Conservation (phyloP, 2,797 vertebrate species). For the Dendrocincla fuliginosa region DNA sequence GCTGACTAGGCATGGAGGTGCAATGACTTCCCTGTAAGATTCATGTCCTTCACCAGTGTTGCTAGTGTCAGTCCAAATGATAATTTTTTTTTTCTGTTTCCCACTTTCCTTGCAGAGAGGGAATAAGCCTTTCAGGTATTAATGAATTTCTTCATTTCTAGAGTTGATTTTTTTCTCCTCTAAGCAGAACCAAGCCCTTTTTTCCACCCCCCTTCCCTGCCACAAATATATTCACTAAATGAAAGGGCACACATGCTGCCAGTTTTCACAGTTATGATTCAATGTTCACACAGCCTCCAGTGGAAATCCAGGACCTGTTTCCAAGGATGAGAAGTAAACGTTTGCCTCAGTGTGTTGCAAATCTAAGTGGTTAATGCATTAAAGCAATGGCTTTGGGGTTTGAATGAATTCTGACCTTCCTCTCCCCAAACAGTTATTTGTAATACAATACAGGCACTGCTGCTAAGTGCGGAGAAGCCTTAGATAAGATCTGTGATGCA, state of each 20-base stretch:
- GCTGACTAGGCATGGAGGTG: neutral
- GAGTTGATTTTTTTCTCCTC: neutral
- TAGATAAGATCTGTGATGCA: neutral
- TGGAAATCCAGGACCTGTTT: neutral
- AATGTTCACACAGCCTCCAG: neutral
- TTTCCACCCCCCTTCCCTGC: neutral
- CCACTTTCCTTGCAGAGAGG: neutral
- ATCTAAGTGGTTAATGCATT: slow-evolving; percentile 19
- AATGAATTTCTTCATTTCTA: neutral
- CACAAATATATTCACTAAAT: neutral
- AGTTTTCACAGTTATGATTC: slow-evolving; percentile 25
- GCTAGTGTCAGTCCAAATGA: neutral
- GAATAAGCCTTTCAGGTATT: neutral
- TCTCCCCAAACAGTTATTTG: neutral
- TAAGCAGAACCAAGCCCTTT: neutral
- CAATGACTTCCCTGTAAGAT: neutral
- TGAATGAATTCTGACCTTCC: neutral
- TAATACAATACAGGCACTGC: neutral
- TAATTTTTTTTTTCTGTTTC: neutral
- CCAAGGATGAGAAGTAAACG: neutral
- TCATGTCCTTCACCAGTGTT: neutral
- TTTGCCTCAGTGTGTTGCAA: neutral
- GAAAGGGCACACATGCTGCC: neutral
- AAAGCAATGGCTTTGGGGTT: neutral
- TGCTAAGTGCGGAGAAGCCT: neutral